Base-by-base conservation (phyloP, 2,113 vertebrate species). In the Himantopus leucocephalus region DNA sequence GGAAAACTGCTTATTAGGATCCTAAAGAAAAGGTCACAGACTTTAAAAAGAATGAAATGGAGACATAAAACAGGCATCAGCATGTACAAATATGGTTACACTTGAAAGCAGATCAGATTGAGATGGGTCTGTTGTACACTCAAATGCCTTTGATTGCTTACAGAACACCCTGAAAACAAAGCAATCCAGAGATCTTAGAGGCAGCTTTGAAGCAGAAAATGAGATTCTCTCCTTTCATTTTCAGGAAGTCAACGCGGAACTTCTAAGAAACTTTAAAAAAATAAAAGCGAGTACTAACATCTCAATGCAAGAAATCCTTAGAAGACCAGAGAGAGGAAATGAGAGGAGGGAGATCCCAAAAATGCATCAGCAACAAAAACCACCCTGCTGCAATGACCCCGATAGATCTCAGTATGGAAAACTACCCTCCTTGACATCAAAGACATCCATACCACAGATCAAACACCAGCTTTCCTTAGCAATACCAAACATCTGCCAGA, bases 161-260 rank as follows among this genome's bases (percentile, higher is more conserved):
- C 91, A 95, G 90, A 95, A 67, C 16, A 12, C 63, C 67, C 87
- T 2, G 11, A 94, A 96, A 96, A 94, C 96, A 96, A 96, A 96
- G 87, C 58, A 52, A 93, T 8, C 4, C 17, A 1, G 48, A 81
- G 86, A 76, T 58, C 77, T 68, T 17, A 5, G 45, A 85, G 70
- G 84, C 74, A 23, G 84, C 95, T 97, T 96, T 97, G 94, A 97
- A 97, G 96, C 71, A 90, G 62, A 92, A 97, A 96, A 97, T 88
- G 66, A 96, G 77, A 96, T 90, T 91, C 68, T 63, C 32, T 48
- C n/a, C 30, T 85, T 79, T 84, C 35, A 75, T 73, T 95, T 85
- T 82, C 94, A 93, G 94, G 81, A 95, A 95, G 89, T 72, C 12
- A 5, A 34, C 0, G 4, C 22, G 0, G 0, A 88, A 85, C 86